These are phyloP conservation scores for Danionella cerebrum DNA, from an alignment of 2,113 vertebrate genomes.

Conservation along the genomic window DNA sequence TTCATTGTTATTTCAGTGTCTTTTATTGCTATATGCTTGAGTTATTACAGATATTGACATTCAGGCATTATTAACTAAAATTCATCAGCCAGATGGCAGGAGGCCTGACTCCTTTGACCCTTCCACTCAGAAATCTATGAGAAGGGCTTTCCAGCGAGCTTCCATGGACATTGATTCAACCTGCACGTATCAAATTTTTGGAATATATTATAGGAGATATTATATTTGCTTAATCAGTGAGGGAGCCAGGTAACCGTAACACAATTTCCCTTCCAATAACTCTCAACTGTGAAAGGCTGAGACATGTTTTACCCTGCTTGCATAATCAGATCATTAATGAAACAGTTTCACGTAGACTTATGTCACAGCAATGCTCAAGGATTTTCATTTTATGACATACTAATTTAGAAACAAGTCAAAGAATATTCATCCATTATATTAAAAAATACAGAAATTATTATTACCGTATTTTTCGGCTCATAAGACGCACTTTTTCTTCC, in stretches of 20 bases:
- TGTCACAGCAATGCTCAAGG: no score
- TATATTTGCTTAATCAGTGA: slow-evolving; percentile 6
- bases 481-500: no score
- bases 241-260: not conserved
- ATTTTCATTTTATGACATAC: no score
- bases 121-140: not conserved
- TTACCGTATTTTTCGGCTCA: no score
- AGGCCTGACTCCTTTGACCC: not conserved
- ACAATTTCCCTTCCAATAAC: not conserved
- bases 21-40: slow-evolving; percentile 14
- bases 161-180: slow-evolving; percentile 7
- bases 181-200: not conserved
- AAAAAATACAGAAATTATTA: no score
- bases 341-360: not conserved
- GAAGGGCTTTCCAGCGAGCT: not conserved
- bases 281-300: not conserved
- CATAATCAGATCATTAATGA: not conserved
- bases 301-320: not conserved
- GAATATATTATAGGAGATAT: slow-evolving; percentile 12
- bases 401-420: no score
- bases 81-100: slow-evolving; percentile 6
- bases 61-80: slow-evolving; percentile 27
- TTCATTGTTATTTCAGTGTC: not conserved
- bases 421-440: no score
- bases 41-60: slow-evolving; percentile 6